A percentile compares a stretch with the other conserved stretches of the same genome.
Evolutionary conservation across 2,113 vertebrate genomes (phyloP).

Genomic region (Leptosomus discolor): DNA sequence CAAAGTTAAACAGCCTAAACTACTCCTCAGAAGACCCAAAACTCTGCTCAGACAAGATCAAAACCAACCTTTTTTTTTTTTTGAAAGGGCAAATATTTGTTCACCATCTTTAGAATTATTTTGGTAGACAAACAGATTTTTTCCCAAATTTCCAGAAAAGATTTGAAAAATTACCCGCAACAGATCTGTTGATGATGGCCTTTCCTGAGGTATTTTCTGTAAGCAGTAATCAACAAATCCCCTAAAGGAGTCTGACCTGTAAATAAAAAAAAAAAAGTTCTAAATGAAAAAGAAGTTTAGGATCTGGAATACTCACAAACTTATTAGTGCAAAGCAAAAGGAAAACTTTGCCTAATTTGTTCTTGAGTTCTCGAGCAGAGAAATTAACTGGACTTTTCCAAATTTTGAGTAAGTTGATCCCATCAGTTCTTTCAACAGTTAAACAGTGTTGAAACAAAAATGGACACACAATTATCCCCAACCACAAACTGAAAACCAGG

Average conservation of each 20-base stretch:
- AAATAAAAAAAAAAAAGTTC: background rate
- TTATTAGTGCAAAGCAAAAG: background rate
- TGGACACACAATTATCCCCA: background rate
- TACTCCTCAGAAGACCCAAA: background rate
- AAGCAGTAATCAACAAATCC: slow-evolving; percentile 99
- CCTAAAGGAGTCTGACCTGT: slow-evolving; percentile 93
- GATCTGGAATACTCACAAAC: background rate
- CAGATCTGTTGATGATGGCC: slow-evolving; percentile 91
- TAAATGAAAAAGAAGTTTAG: background rate
- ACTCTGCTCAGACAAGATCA: background rate
- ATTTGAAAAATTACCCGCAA: slow-evolving; percentile 84
- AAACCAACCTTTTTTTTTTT: background rate
- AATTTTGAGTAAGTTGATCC: background rate
- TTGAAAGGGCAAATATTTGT: background rate
- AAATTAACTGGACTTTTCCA: background rate
- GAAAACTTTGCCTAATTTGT: background rate
- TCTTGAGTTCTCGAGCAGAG: background rate
- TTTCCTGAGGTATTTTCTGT: slow-evolving; percentile 99
- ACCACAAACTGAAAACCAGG: background rate
- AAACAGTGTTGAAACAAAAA: background rate
- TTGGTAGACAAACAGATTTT: background rate
- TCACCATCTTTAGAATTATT: background rate
- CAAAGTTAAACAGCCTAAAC: background rate
- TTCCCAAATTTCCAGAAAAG: background rate
- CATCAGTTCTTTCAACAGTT: background rate